Base-by-base conservation (phyloP, 2,797 vertebrate genomes). In the Manis pentadactyla region DNA sequence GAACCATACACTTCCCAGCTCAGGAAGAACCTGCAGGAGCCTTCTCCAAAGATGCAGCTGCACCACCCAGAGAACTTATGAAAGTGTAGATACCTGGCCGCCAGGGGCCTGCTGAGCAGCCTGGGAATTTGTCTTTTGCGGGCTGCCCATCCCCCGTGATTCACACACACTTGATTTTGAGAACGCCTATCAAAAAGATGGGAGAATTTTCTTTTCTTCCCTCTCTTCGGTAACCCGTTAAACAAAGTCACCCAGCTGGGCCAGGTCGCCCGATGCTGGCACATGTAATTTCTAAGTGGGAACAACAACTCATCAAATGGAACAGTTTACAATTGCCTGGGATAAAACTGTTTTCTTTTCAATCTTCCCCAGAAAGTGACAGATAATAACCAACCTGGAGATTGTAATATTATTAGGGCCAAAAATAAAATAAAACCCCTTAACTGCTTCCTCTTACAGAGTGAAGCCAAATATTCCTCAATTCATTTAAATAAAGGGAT, bases 281-380 rank as follows among this genome's bases (percentile, higher is more conserved):
- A 31, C 94, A 29, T 92, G 97, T 96, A 95, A 94, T 96, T 95
- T 94, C 93, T 96, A 96, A 97, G 97, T 92, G 97, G 93, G 73
- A 96, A 90, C 86, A 98, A 69, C 96, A 97, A 85, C 59, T 87
- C 96, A 81, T 97, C 97, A 97, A 63, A 96, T 3, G 49, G 92
- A 96, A 88, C 71, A 29, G 87, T 66, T 97, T 81, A 91, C 97
- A 95, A 97, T 97, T 93, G 97, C 95, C 81, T 77, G 89, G 95
- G 96, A 97, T 97, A 96, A 97, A 97, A 97, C 96, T 96, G 94
- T 97, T 97, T 98, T 96, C 97, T 97, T 97, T 97, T 97, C 97
- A 95, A 97, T 97, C 97, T 97, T 97, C 87, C 82, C 95, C 17
- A 31, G 96, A 97, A 98, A 97, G 96, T 97, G 97, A 98, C 97